These are phyloP conservation scores for Python bivittatus DNA, from an alignment of 2,113 vertebrate species.

Conservation along the genomic window DNA sequence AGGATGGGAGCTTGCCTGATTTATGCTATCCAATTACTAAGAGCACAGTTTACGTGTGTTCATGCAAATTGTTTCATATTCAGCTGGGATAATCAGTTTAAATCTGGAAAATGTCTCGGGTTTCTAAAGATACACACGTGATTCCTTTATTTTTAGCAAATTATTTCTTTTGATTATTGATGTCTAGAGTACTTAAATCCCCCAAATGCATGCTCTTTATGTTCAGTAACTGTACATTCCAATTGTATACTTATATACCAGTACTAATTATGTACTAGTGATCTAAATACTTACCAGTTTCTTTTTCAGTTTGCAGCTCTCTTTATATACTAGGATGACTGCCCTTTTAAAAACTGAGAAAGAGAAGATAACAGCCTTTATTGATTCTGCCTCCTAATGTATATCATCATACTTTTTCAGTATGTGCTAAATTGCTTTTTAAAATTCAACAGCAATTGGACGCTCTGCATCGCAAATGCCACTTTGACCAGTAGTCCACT, in stretches of 20 bases:
- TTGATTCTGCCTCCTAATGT: constrained; percentile 18
- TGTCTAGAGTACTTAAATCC: background rate
- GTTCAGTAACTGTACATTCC: background rate
- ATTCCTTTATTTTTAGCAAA: background rate
- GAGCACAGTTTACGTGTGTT: background rate
- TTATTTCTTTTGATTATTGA: background rate
- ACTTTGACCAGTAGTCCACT: background rate
- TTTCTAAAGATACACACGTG: background rate
- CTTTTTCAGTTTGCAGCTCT: constrained; percentile 94
- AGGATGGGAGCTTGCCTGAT: background rate
- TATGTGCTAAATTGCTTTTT: background rate
- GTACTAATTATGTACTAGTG: background rate
- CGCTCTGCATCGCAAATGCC: background rate
- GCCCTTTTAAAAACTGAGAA: constrained; percentile 94
- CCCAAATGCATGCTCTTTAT: background rate
- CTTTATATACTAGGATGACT: constrained; percentile 93
- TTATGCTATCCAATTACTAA: background rate
- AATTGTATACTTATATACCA: background rate
- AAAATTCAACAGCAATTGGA: background rate
- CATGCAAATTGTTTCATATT: background rate
- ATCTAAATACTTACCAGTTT: constrained; percentile 83
- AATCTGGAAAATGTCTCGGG: background rate
- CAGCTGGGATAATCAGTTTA: background rate
- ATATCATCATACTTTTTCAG: background rate
- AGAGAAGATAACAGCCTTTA: constrained; percentile 50